These are phyloP conservation scores for Hydropotes inermis DNA, from an alignment of 2,113 vertebrate species.

Conservation along the genomic window DNA sequence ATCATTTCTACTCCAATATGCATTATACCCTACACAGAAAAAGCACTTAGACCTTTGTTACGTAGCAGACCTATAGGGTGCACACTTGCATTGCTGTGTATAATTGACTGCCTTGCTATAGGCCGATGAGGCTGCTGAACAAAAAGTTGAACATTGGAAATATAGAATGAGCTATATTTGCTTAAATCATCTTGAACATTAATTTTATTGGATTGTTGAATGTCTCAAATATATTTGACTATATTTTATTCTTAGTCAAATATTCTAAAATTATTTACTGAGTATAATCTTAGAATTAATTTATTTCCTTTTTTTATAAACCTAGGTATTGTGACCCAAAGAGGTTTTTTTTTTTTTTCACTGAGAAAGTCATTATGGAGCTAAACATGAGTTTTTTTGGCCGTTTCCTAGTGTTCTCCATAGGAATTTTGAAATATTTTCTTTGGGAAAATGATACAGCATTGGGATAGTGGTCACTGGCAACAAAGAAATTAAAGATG, in stretches of 20 bases:
- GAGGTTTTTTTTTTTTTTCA: background rate
- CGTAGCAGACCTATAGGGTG: background rate
- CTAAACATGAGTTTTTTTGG: background rate
- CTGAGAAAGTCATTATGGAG: slow-evolving; percentile 35
- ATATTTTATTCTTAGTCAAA: slow-evolving; percentile 25
- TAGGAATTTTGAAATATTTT: slow-evolving; percentile 35
- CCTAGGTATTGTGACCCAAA: background rate
- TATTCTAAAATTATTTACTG: slow-evolving; percentile 9
- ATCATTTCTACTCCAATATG: background rate
- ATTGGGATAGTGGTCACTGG: background rate
- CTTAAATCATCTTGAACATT: slow-evolving; percentile 25
- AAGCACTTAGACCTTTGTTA: background rate
- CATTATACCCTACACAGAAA: background rate
- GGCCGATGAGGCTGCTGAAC: background rate
- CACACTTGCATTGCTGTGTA: background rate
- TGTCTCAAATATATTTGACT: background rate
- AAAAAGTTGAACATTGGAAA: background rate
- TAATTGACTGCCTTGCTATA: background rate
- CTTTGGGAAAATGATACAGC: background rate
- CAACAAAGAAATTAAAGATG: slow-evolving; percentile 43
- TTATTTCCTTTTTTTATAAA: background rate
- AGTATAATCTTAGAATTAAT: background rate
- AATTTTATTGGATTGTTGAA: slow-evolving; percentile 26
- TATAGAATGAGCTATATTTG: background rate
- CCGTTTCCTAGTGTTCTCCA: background rate